These are phyloP conservation scores for Hetaerina titia DNA, from an alignment of 2,888 invertebrate genomes.

Conservation along the genomic window DNA sequence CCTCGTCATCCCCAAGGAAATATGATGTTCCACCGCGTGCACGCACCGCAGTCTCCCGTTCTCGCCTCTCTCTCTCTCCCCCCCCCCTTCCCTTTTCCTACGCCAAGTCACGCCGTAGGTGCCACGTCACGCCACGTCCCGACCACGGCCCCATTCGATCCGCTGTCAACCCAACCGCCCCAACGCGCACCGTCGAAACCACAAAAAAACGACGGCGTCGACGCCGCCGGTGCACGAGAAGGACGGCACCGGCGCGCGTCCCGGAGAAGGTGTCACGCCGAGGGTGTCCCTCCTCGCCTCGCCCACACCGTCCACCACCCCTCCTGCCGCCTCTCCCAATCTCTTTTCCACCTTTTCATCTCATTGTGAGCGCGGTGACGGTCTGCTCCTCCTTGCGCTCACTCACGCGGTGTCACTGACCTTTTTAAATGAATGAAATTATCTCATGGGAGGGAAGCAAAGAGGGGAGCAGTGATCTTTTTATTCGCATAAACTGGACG, in stretches of 20 bases:
- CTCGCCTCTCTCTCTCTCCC: neutral
- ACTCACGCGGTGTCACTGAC: neutral
- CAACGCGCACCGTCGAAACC: neutral
- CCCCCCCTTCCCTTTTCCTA: too few species aligned
- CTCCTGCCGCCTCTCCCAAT: neutral
- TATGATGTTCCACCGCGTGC: neutral
- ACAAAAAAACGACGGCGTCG: neutral
- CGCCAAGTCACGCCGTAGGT: conserved; percentile 60
- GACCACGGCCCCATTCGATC: neutral
- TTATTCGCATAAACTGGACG: neutral
- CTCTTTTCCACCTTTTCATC: neutral
- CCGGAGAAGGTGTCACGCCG: neutral
- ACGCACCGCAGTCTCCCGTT: neutral
- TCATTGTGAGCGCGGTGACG: neutral
- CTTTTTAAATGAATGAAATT: neutral
- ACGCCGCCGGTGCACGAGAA: neutral
- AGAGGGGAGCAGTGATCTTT: neutral
- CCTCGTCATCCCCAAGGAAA: neutral
- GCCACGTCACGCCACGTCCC: conserved; percentile 50
- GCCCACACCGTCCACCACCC: neutral
- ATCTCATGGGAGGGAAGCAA: neutral
- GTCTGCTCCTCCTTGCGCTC: neutral
- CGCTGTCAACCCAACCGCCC: neutral
- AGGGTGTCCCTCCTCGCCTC: neutral
- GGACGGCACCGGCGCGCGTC: neutral